Evolutionary conservation across 2,888 invertebrate species (phyloP).

Genomic region (Drosophila anomalata): DNA sequence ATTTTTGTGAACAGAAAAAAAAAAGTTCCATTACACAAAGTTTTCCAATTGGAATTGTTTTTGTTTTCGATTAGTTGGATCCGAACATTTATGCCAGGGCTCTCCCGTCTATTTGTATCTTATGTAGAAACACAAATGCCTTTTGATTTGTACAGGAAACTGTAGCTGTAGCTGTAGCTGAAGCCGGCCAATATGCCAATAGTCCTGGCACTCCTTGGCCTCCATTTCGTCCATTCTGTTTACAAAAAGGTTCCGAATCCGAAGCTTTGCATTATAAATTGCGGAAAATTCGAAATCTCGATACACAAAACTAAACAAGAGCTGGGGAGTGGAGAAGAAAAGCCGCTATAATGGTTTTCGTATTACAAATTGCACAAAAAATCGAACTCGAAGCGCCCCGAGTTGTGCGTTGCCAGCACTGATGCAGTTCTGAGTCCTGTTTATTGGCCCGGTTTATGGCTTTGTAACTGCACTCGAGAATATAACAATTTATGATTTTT

Average conservation of each 20-base stretch:
- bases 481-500: conserved; percentile 59
- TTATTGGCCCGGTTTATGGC: conserved; percentile 52
- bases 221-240: not conserved
- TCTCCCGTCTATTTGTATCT: conserved; percentile 21
- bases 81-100: conserved; percentile 45
- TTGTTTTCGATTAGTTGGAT: conserved; percentile 56
- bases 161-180: conserved; percentile 27
- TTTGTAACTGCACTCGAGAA: conserved; percentile 47
- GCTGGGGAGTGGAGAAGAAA: conserved; percentile 1
- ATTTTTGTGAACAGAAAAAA: conserved; percentile 42
- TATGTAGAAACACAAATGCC: conserved; percentile 34
- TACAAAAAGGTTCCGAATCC: conserved; percentile 17
- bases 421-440: conserved; percentile 21
- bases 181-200: not conserved
- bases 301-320: conserved; percentile 8
- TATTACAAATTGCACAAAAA: conserved; percentile 40
- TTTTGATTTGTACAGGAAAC: conserved; percentile 64
- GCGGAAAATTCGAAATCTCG: conserved; percentile 37
- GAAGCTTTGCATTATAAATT: conserved; percentile 37
- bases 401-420: conserved; percentile 26
- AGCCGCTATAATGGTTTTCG: conserved; percentile 40
- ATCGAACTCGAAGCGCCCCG: conserved; percentile 34
- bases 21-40: conserved; percentile 56
- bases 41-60: conserved; percentile 75
- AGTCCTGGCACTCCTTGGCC: not conserved